These are phyloP conservation scores for Nasonia longicornis DNA, from an alignment of 1,140 invertebrate genomes.

Conservation along the genomic window DNA sequence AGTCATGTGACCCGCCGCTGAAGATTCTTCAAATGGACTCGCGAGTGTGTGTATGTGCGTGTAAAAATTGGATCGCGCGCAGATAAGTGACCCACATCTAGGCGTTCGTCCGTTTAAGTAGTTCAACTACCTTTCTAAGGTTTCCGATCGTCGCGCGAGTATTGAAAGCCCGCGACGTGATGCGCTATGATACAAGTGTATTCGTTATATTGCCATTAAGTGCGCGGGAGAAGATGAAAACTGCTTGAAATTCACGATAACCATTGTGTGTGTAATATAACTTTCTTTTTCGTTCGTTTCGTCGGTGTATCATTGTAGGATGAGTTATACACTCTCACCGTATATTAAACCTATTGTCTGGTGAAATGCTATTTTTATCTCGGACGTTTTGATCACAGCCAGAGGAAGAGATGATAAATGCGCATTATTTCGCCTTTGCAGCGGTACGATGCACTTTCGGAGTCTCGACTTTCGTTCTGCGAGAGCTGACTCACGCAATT, in stretches of 20 bases:
- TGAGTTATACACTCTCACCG: background rate
- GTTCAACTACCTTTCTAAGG: slow-evolving; percentile 45
- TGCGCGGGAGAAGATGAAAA: no score
- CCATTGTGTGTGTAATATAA: no score
- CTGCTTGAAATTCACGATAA: no score
- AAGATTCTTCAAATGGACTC: slow-evolving; percentile 11
- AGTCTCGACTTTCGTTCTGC: slow-evolving; percentile 16
- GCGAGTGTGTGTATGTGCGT: background rate
- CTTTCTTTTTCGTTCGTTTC: no score
- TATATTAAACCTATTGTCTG: background rate
- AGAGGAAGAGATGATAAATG: slow-evolving; percentile 16
- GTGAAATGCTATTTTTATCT: slow-evolving; percentile 5
- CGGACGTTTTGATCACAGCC: slow-evolving; percentile 21
- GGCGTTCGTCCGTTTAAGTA: slow-evolving; percentile 44
- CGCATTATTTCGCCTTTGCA: slow-evolving; percentile 13
- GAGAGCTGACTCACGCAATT: slow-evolving; percentile 43
- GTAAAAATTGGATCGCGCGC: slow-evolving; percentile 51
- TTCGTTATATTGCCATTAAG: background rate
- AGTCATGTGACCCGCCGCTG: slow-evolving; percentile 17
- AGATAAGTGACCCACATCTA: slow-evolving; percentile 49
- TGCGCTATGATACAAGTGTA: slow-evolving; percentile 33
- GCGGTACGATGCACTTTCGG: slow-evolving; percentile 10
- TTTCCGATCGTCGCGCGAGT: slow-evolving; percentile 31
- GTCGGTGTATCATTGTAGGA: background rate
- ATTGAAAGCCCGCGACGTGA: slow-evolving; percentile 16